phyloP scores from a whole-genome alignment of 1,140 invertebrate species.

The Thaumatotibia leucotreta region DNA sequence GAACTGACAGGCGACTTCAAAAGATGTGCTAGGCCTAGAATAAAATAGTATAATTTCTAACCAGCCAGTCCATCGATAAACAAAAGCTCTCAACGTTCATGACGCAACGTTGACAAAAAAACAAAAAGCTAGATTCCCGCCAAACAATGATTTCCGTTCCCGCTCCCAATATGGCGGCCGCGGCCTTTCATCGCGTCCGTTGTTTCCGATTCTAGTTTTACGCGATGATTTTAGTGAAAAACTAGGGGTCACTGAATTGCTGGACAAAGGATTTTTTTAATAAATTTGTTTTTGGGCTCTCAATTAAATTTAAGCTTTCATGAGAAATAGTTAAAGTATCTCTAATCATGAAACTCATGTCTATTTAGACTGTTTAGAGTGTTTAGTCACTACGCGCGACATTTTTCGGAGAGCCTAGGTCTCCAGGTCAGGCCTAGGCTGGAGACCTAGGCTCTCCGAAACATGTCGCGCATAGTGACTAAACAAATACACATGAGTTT shows the following conservation, averaged over 20 bases:
- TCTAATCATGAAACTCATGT: too few species aligned
- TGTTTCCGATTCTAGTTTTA: slow-evolving; percentile 21
- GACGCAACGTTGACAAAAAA: slow-evolving; percentile 17
- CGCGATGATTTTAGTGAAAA: slow-evolving; percentile 9
- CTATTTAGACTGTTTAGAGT: too few species aligned
- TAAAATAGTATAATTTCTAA: not conserved
- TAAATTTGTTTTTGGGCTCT: not conserved
- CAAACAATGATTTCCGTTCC: slow-evolving; percentile 55
- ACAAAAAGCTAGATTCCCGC: slow-evolving; percentile 34
- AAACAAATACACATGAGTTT: too few species aligned
- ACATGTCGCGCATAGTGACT: too few species aligned
- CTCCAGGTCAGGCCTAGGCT: too few species aligned
- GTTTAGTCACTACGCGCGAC: too few species aligned
- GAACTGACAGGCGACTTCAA: too few species aligned
- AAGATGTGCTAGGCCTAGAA: too few species aligned
- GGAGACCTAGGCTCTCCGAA: too few species aligned
- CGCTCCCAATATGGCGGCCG: slow-evolving; percentile 52
- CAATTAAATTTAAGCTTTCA: too few species aligned
- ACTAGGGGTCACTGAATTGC: not conserved
- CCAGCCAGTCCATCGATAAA: not conserved
- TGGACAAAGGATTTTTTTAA: not conserved
- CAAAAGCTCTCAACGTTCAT: slow-evolving; percentile 1
- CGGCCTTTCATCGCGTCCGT: slow-evolving; percentile 28
- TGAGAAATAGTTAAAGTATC: too few species aligned
- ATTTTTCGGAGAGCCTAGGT: too few species aligned